Evolutionary conservation across 1,140 invertebrate genomes (phyloP), one percentile per base, ranked within the genome.

Genomic region (Tachypleus tridentatus): DNA sequence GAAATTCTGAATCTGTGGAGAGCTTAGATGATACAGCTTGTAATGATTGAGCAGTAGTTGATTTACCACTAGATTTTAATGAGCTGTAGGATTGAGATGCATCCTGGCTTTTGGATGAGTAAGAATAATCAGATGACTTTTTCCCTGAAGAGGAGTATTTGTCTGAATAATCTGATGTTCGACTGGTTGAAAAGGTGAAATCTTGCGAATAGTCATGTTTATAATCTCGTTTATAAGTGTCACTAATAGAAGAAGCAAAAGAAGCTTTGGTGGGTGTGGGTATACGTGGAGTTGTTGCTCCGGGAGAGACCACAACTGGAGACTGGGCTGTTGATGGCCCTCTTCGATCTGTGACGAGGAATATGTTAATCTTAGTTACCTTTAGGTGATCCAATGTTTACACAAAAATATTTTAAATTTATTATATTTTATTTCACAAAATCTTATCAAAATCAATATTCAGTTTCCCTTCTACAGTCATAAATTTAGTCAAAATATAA

Each of bases 11-110:
- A 2, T 51, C 49, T 47, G 59, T 65, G n/a, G 63, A 65, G 6
- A 65, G 57, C 10, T 61, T 61, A 4, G 67, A 62, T 4, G 64
- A 68, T 9, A 67, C 69, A 5, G 63, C 64, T 47, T 65, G 64
- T 49, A 70, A 58, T 29, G 10, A 53, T 62, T 4, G n/a, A 53
- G 50, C 56, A 51, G 4, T 51, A 53, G 10, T 51, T n/a, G 54
- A 56, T 10, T 10, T 10, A 56, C 54, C 10, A 10, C 10, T 56
- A 56, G 10, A 56, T 56, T 56, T 56, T 29, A 29, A 29, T 29
- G 29, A 29, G 29, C 29, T 29, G 29, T 29, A 29, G 6, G 67
- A 64, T 7, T n/a, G 7, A 7, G 53, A 54, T 54, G 53, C n/a
- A 54, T 54, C 7, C 7, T 54, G 7, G 53, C 53, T 54, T n/a